Base-by-base conservation (phyloP, 2,888 invertebrate genomes). In the Anaspis maculata region DNA sequence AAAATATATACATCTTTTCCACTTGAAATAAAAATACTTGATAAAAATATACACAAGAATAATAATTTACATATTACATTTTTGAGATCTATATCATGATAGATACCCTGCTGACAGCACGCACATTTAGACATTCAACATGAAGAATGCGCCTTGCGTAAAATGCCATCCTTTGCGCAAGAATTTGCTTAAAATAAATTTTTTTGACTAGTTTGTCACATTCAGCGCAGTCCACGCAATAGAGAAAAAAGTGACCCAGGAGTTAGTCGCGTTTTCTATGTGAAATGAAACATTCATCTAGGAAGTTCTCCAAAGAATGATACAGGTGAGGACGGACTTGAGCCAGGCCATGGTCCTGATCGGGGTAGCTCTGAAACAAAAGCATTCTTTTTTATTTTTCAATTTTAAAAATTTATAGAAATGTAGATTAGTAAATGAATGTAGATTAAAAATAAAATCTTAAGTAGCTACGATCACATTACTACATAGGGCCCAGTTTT, bases 361-460 rank as follows among this genome's bases (percentile, higher is more conserved):
- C 95, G 0, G 94, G 84, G 64, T 96, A 96, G 42, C 85, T 85
- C 92, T 94, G 74, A 36, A 68, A n/a, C n/a, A n/a, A n/a, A n/a
- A 41, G 2, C 9, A 30, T n/a, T 11, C 3, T 9, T n/a, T 11
- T 28, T 6, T 28, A 21, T 19, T 29, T 26, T 26, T 13, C n/a
- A n/a, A n/a, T n/a, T n/a, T n/a, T n/a, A n/a, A n/a, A n/a, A n/a
- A n/a, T n/a, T n/a, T n/a, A n/a, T n/a, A n/a, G n/a, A n/a, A n/a
- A n/a, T n/a, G n/a, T n/a, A n/a, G n/a, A n/a, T n/a, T n/a, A n/a
- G n/a, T n/a, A n/a, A n/a, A n/a, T n/a, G n/a, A n/a, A n/a, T n/a
- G n/a, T n/a, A n/a, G n/a, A n/a, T n/a, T n/a, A n/a, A n/a, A n/a
- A n/a, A n/a, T n/a, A n/a, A n/a, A n/a, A n/a, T n/a, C n/a, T n/a